Evolutionary conservation across 2,113 vertebrate species (phyloP).

Genomic region (Eclectus roratus): DNA sequence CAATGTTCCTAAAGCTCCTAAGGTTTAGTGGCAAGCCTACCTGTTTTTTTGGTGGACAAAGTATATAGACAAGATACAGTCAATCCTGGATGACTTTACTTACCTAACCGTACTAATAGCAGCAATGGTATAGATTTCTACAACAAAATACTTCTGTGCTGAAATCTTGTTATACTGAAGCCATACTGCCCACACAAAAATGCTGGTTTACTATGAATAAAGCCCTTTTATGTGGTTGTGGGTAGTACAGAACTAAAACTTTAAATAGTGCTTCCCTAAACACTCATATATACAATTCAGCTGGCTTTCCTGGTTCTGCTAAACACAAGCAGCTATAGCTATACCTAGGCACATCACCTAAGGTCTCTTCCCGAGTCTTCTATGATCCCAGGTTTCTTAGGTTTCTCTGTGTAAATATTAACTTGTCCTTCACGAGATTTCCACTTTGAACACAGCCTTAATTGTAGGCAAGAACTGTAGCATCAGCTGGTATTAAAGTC

Average conservation of each 20-base stretch:
- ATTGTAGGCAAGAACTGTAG: not conserved
- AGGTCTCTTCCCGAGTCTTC: not conserved
- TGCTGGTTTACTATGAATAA: not conserved
- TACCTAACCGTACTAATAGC: not conserved
- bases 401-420: not conserved
- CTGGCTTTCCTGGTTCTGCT: not conserved
- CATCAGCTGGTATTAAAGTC: not conserved
- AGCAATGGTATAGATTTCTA: not conserved
- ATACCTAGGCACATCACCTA: not conserved
- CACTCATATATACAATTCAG: not conserved
- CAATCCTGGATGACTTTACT: not conserved
- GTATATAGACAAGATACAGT: not conserved
- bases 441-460: not conserved
- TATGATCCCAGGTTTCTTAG: not conserved
- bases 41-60: not conserved
- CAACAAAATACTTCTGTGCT: not conserved
- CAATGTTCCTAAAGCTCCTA: not conserved
- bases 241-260: not conserved
- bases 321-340: not conserved
- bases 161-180: not conserved
- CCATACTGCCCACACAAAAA: not conserved
- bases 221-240: accelerated
- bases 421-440: not conserved
- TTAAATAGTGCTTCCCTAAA: not conserved
- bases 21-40: not conserved